Conservation (phyloP, 2,888 invertebrate genomes). For the Acronicta leporina region DNA sequence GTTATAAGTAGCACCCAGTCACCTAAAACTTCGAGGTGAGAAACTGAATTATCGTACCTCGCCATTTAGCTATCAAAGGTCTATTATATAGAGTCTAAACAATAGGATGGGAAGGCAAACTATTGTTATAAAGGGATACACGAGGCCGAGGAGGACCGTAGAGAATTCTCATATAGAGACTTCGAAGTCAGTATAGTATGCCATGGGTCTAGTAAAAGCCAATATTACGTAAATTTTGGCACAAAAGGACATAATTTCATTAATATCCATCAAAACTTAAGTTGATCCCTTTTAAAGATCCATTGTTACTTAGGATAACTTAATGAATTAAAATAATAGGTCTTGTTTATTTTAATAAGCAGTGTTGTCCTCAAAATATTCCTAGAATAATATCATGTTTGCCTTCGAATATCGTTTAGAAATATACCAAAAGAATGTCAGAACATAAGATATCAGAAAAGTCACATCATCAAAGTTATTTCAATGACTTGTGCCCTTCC, state of each 20-base stretch:
- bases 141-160: constrained; percentile 12
- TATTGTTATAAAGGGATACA: constrained; percentile 6
- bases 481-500: too few relatives aligned
- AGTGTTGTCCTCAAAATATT: too few relatives aligned
- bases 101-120: constrained; percentile 3
- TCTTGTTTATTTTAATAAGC: too few relatives aligned
- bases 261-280: not conserved
- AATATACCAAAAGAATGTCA: too few relatives aligned
- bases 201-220: constrained; percentile 21
- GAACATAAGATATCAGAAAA: too few relatives aligned
- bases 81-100: constrained; percentile 1
- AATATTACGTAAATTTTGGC: constrained; percentile 18
- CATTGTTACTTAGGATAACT: too few relatives aligned
- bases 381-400: too few relatives aligned
- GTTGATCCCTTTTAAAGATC: too few relatives aligned
- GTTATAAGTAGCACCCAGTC: constrained; percentile 86
- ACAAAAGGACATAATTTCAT: constrained; percentile 4
- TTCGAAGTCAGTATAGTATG: constrained; percentile 20
- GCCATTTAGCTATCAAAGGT: not conserved
- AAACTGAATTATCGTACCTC: not conserved
- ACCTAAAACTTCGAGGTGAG: constrained; percentile 84
- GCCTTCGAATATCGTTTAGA: too few relatives aligned
- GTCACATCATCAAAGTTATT: too few relatives aligned
- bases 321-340: too few relatives aligned
- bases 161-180: constrained; percentile 14